Base-by-base conservation (phyloP, 2,113 vertebrate genomes). In the Clupea harengus region DNA sequence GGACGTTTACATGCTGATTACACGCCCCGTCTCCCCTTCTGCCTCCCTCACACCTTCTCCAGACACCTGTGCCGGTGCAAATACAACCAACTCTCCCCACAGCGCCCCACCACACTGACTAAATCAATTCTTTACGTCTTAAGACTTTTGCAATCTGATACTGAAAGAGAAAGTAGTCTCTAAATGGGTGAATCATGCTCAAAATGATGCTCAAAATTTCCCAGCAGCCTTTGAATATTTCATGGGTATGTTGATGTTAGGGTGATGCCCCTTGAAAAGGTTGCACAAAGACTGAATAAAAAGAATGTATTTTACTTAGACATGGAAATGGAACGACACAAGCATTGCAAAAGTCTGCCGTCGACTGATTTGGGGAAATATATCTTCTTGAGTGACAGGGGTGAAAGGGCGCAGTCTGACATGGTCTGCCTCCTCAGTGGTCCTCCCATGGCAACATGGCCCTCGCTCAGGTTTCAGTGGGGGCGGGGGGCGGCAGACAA, bases 391-490 rank as follows among this genome's bases (percentile, higher is more conserved):
- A 83, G 81, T 72, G 84, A 83, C 60, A 81, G 84, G 45, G 86
- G 64, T 86, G 86, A 88, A 85, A 81, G 83, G 60, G 25, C 7
- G 64, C 85, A 91, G 81, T 83, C 64, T 85, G 72, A 86, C 86
- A 90, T 82, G 89, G 89, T 83, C 87, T 88, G 89, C 87, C 87
- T 90, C 88, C 90, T 17, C 89, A 88, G 72, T 78, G 72, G 88
- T 87, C 83, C 84, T 87, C 85, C 87, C 80, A 86, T 82, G 85
- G 88, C 89, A 88, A 89, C 90, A 90, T 84, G 88, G 57, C 86
- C 88, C 86, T 10, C 83, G 47, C 89, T 95, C 89, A 11, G 83
- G 90, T 94, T 94, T 93, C 91, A 89, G 25, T 32, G 39, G 32
- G 64, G 0, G 45, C 32, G 18, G 57, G 20, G 72, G 86, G 86